Evolutionary conservation across 2,113 vertebrate species (phyloP).

Genomic region (Nanorana parkeri): DNA sequence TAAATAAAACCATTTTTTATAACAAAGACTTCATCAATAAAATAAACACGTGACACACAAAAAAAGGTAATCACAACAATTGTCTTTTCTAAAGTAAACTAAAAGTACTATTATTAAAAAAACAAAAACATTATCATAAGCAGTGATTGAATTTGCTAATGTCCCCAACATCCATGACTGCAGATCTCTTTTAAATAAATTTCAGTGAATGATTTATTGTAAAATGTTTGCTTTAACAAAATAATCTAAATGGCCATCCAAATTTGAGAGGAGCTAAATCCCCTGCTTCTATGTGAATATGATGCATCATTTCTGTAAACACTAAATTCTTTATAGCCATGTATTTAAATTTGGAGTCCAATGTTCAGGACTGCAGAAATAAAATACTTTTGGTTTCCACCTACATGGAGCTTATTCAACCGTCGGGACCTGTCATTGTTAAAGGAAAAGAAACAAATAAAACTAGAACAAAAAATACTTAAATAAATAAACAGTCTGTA

Average conservation of each 20-base stretch:
- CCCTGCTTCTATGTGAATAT: conserved; percentile 10
- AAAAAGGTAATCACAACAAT: no score
- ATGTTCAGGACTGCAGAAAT: neutral
- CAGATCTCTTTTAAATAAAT: neutral
- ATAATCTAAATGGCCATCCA: conserved; percentile 2
- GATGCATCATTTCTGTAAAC: conserved; percentile 19
- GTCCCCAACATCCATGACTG: neutral
- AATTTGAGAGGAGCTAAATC: conserved; percentile 4
- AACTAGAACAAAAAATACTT: conserved; percentile 15
- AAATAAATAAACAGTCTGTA: conserved; percentile 40
- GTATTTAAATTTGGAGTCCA: conserved; percentile 10
- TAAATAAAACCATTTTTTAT: no score
- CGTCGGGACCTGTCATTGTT: conserved; percentile 15
- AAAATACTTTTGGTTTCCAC: conserved; percentile 7
- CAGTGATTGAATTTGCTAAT: neutral
- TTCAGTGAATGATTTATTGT: neutral
- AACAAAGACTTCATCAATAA: no score
- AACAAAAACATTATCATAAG: no score
- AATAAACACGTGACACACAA: no score
- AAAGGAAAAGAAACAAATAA: conserved; percentile 4
- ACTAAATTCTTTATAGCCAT: neutral
- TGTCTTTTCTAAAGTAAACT: neutral
- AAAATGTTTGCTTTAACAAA: conserved; percentile 8
- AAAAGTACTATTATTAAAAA: neutral
- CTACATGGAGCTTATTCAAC: conserved; percentile 14